A percentile compares a stretch with the other conserved stretches of the same genome.
phyloP scores from a whole-genome alignment of 2,888 invertebrate species.

The Corythucha ciliata region DNA sequence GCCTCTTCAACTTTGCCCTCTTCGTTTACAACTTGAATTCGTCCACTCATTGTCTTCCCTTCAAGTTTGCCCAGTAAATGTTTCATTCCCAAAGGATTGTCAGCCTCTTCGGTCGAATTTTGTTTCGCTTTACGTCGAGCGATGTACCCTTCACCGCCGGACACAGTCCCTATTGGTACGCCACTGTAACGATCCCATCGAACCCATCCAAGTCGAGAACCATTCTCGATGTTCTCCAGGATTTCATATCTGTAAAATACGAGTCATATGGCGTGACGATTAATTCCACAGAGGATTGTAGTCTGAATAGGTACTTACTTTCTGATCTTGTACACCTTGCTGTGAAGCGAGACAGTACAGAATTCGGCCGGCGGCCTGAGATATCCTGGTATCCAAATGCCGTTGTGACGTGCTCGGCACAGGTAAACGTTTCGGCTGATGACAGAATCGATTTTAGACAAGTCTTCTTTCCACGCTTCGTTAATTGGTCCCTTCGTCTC shows the following conservation, averaged over 20 bases:
- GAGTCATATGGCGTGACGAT: not conserved
- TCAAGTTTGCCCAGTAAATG: slow-evolving; percentile 64
- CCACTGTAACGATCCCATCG: slow-evolving; percentile 59
- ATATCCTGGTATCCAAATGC: slow-evolving; percentile 64
- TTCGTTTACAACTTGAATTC: slow-evolving; percentile 57
- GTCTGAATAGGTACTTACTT: slow-evolving; percentile 40
- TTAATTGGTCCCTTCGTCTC: slow-evolving; percentile 13
- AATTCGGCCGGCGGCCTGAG: slow-evolving; percentile 47
- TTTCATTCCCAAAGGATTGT: slow-evolving; percentile 41
- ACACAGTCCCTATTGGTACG: slow-evolving; percentile 59
- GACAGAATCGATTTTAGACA: slow-evolving; percentile 27
- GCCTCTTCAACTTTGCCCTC: slow-evolving; percentile 49
- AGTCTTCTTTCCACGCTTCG: slow-evolving; percentile 31
- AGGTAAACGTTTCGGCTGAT: slow-evolving; percentile 50
- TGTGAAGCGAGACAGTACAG: slow-evolving; percentile 36
- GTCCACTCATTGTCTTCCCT: slow-evolving; percentile 50
- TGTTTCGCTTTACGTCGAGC: slow-evolving; percentile 38
- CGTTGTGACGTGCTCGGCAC: slow-evolving; percentile 62
- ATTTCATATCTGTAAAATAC: slow-evolving; percentile 33
- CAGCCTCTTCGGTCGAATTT: slow-evolving; percentile 35
- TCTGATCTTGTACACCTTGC: slow-evolving; percentile 30
- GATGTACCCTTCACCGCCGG: slow-evolving; percentile 47
- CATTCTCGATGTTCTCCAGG: slow-evolving; percentile 68
- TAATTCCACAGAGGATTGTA: slow-evolving; percentile 5
- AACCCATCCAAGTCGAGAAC: slow-evolving; percentile 66